Evolutionary conservation across 2,113 vertebrate genomes (phyloP), one percentile per base, ranked within the genome.

Genomic region (Gyps fulvus): DNA sequence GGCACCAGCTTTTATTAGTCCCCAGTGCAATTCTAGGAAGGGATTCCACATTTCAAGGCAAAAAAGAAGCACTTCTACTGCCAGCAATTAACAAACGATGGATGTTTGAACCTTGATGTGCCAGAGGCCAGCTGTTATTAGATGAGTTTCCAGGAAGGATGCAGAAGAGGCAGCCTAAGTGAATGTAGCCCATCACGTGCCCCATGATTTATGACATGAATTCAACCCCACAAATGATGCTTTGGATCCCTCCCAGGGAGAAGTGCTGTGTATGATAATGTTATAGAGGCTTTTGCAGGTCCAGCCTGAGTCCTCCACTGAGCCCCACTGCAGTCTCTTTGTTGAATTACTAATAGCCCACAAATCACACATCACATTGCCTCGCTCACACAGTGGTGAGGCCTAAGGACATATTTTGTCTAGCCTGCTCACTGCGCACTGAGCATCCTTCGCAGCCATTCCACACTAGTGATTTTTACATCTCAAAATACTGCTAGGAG

Each of bases 401-500:
- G 95, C 95, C 96, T 92, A 47, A 97, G 97, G 97, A 97, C 67
- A 76, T 52, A 69, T 86, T 93, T 94, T 84, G 83, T 87, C 93
- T 79, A 54, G 95, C 61, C 82, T 86, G 89, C 87, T 91, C 81
- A 47, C 87, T 72, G 87, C 1, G 16, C 93, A 65, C 94, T 13
- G 80, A 95, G 89, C 93, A 96, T 95, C 93, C 91, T 95, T 94
- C 0, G 1, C 82, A 95, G 95, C 77, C 89, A 95, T 97, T 97
- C 96, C 94, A 97, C 91, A 83, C 94, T 90, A 71, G 74, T 94
- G 96, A 72, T 88, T 97, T 95, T 78, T 91, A 88, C 87, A 94
- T 95, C 89, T 91, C 95, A 78, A 43, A 97, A 95, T 86, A 94
- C 89, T 90, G 95, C 97, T 95, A 86, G 91, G 85, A 97, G 96